A percentile compares a stretch with the other conserved stretches of the same genome.
phyloP scores from a whole-genome alignment of 2,113 vertebrate genomes.

The Hepsetus odoe region DNA sequence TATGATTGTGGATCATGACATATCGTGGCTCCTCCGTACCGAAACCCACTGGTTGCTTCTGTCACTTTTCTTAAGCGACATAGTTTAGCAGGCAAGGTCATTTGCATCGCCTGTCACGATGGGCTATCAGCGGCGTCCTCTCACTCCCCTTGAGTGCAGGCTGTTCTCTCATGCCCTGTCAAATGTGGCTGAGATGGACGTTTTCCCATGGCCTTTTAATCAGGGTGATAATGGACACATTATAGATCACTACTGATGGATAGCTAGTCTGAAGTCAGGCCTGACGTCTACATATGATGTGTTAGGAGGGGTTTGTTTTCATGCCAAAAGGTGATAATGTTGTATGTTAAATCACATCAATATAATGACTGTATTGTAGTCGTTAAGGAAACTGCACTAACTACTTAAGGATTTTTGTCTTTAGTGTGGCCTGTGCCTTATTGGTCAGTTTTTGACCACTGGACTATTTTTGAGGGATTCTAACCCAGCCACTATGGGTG shows the following conservation, averaged over 20 bases:
- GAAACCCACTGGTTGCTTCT: conserved; percentile 16
- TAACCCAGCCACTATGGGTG: too few relatives aligned
- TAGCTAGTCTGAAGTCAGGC: not conserved
- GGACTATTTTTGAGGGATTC: too few relatives aligned
- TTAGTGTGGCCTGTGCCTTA: too few relatives aligned
- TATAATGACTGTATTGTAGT: too few relatives aligned
- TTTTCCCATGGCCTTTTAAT: conserved; percentile 28
- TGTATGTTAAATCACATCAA: too few relatives aligned
- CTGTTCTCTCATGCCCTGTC: conserved; percentile 31
- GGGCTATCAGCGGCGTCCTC: conserved; percentile 30
- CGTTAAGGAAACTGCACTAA: too few relatives aligned
- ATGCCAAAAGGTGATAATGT: not conserved
- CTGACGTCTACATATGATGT: conserved; percentile 24
- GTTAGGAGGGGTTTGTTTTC: not conserved
- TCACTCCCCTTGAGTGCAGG: conserved; percentile 13
- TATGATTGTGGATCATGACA: conserved; percentile 35
- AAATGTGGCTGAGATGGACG: conserved; percentile 22
- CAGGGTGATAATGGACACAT: conserved; percentile 37
- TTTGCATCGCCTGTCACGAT: conserved; percentile 13
- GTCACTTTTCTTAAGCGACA: conserved; percentile 33
- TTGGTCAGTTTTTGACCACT: too few relatives aligned
- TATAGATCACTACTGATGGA: conserved; percentile 26
- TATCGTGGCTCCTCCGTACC: conserved; percentile 1
- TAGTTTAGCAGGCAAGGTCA: conserved; percentile 16
- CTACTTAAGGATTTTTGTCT: too few relatives aligned